Base-by-base conservation (phyloP, 2,888 invertebrate genomes). In the Nycteola revayana region DNA sequence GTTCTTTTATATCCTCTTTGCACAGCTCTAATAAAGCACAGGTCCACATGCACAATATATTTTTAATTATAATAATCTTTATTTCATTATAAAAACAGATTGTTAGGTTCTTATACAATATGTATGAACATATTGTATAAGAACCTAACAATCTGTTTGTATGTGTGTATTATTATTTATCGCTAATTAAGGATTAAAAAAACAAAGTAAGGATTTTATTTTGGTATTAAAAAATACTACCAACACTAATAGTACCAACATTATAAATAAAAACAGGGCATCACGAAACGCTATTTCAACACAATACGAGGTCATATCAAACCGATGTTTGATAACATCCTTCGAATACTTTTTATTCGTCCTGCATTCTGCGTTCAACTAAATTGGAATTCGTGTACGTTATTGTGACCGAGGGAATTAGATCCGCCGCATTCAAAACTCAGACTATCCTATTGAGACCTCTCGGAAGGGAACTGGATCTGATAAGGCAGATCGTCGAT, bases 401-500 rank as follows among this genome's bases (percentile, higher is more conserved):
- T 81, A 86, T 86, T 85, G 77, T 74, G 75, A 75, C 64, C 66
- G 52, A 52, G 82, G 85, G 86, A 87, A 86, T 88, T 85, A 86
- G 85, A 88, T 81, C 83, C 77, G 67, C 65, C 65, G 77, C 81
- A 84, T 87, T 84, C 84, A 85, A 78, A 84, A 75, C 74, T 66
- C 69, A 74, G 71, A 64, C 81, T 79, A 75, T 83, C 76, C 81
- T 85, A 88, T 88, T 85, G 85, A 87, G 87, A 80, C 76, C 84
- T 78, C 72, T 81, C 80, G 83, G 83, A 86, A 85, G 86, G 87
- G 85, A 85, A 82, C 84, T 74, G 76, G 74, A 86, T 87, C 87
- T 85, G 87, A 88, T 87, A 88, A 88, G 84, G 81, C 51, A 78
- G 85, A 87, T 87, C 82, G 80, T 72, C 75, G 87, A 88, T 88